Evolutionary conservation across 2,888 invertebrate species (phyloP).

Genomic region (Philereme vetulata): DNA sequence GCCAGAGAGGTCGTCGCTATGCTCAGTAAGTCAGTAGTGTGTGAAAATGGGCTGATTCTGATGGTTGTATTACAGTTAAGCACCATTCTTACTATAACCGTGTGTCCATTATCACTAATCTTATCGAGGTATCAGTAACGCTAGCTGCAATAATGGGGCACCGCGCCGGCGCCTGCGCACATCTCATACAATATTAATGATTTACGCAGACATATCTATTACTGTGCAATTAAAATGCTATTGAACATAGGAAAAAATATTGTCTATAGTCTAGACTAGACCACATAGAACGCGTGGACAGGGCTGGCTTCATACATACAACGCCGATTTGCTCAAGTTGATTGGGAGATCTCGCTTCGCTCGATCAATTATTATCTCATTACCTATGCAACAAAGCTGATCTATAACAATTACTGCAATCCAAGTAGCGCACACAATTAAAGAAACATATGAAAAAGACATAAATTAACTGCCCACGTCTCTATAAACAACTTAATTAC

Average conservation of each 20-base stretch:
- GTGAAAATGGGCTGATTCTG: no score
- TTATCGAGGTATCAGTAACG: conserved; percentile 24
- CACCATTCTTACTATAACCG: not conserved
- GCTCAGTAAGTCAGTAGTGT: no score
- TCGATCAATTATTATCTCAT: conserved; percentile 2
- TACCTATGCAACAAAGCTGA: conserved; percentile 3
- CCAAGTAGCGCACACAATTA: conserved; percentile 7
- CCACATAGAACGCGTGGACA: conserved; percentile 18
- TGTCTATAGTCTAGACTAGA: conserved; percentile 27
- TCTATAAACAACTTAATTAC: conserved; percentile 19
- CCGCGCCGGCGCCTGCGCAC: conserved; percentile 35
- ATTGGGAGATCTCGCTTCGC: no score
- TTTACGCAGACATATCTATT: conserved; percentile 35
- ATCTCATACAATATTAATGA: conserved; percentile 42
- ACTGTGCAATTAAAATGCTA: conserved; percentile 35
- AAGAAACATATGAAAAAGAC: conserved; percentile 21
- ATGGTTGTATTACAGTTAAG: not conserved
- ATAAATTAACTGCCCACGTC: conserved; percentile 24
- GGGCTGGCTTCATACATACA: no score
- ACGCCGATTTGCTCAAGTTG: no score
- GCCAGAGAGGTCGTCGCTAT: no score
- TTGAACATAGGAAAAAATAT: conserved; percentile 28
- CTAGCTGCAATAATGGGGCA: conserved; percentile 10
- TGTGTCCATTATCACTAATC: conserved; percentile 10
- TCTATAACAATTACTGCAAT: conserved; percentile 9